These are phyloP conservation scores for Apodemia zela DNA, from an alignment of 2,888 invertebrate species.

Conservation along the genomic window DNA sequence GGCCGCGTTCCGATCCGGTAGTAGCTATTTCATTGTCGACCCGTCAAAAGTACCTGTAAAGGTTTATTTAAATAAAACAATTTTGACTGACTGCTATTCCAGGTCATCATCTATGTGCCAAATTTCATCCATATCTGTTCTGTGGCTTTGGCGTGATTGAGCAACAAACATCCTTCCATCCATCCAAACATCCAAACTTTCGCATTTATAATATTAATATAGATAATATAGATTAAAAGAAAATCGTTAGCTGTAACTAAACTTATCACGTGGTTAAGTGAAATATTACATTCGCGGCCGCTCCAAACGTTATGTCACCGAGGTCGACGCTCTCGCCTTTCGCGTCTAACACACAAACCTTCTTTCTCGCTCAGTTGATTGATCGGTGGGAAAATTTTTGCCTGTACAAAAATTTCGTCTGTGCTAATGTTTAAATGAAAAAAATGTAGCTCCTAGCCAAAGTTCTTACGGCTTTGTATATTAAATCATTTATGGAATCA, in stretches of 20 bases:
- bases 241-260: neutral
- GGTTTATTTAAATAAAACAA: too few relatives aligned
- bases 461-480: neutral
- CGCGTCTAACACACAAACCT: conserved; percentile 36
- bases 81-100: too few relatives aligned
- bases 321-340: conserved; percentile 52
- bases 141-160: too few relatives aligned
- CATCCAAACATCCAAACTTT: too few relatives aligned
- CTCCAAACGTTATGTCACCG: conserved; percentile 46
- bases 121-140: too few relatives aligned
- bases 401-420: conserved; percentile 6
- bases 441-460: neutral
- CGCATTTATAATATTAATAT: too few relatives aligned
- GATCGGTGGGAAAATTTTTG: conserved; percentile 23
- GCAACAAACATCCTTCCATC: too few relatives aligned
- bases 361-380: conserved; percentile 28
- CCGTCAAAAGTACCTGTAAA: too few relatives aligned
- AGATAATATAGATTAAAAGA: too few relatives aligned
- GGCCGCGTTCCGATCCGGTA: too few relatives aligned
- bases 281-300: neutral
- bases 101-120: too few relatives aligned
- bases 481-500: neutral
- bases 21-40: too few relatives aligned
- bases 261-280: neutral
- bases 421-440: conserved; percentile 17